phyloP scores from a whole-genome alignment of 1,140 invertebrate genomes.

The Drosophila triauraria region DNA sequence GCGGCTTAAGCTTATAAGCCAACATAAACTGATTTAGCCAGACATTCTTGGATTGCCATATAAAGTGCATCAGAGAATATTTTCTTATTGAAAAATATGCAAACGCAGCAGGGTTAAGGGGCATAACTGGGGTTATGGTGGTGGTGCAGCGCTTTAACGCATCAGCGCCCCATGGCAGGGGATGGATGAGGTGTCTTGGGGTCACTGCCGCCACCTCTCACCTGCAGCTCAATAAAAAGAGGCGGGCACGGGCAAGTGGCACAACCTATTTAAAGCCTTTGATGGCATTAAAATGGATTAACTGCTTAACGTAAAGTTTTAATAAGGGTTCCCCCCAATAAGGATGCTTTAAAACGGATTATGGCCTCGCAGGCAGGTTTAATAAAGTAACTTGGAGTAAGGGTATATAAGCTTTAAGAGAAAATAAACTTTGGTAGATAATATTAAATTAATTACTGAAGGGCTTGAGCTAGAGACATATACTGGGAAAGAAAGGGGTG shows the following conservation, averaged over 20 bases:
- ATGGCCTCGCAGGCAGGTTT: not conserved
- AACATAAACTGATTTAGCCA: conserved; percentile 45
- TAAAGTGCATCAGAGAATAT: conserved; percentile 55
- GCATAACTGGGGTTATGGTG: conserved; percentile 1
- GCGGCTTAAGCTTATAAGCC: conserved; percentile 34
- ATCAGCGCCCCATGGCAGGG: conserved; percentile 14
- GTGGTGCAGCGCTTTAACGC: conserved; percentile 40
- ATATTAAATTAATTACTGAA: not conserved
- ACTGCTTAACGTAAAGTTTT: conserved; percentile 17
- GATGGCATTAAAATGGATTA: conserved; percentile 26
- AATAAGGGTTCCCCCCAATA: conserved; percentile 11
- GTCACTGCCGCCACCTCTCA: not conserved
- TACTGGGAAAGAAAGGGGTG: no score
- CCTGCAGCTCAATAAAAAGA: conserved; percentile 2
- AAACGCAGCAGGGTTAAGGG: conserved; percentile 24
- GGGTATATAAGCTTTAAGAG: conserved; percentile 6
- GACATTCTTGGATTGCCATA: conserved; percentile 36
- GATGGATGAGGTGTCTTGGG: not conserved
- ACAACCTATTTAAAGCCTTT: conserved; percentile 4
- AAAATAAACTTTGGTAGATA: conserved; percentile 7
- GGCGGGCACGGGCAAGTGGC: conserved; percentile 1
- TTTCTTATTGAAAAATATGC: conserved; percentile 74
- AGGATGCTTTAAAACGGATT: conserved; percentile 8
- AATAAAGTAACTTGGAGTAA: conserved; percentile 11
- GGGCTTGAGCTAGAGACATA: no score